Evolutionary conservation across 2,113 vertebrate genomes (phyloP).

Genomic region (Panthera uncia): DNA sequence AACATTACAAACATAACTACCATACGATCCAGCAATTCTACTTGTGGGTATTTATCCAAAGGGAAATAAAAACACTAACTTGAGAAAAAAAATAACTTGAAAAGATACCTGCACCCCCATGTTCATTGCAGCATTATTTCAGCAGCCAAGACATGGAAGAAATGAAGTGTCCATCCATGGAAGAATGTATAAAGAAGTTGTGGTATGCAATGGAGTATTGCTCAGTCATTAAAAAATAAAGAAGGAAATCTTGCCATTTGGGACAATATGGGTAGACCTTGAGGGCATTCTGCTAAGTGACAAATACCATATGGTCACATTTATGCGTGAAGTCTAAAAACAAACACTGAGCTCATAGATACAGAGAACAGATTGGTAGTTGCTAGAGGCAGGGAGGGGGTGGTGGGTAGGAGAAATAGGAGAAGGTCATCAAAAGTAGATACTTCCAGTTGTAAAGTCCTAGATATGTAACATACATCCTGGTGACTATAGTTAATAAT

Average conservation of each 20-base stretch:
- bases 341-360: not conserved
- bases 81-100: constrained; percentile 10
- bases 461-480: not conserved
- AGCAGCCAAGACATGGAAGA: not conserved
- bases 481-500: not conserved
- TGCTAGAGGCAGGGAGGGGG: not conserved
- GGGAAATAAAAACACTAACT: not conserved
- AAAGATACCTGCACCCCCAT: not conserved
- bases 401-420: not conserved
- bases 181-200: not conserved
- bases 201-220: not conserved
- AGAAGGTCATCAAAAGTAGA: not conserved
- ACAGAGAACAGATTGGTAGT: not conserved
- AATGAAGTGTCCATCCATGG: not conserved
- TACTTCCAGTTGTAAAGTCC: not conserved
- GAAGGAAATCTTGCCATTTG: not conserved
- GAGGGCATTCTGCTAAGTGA: not conserved
- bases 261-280: not conserved
- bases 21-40: not conserved
- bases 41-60: not conserved
- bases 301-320: not conserved
- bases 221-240: not conserved
- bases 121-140: not conserved
- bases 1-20: not conserved
- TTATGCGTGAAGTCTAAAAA: not conserved